Percentiles rank a stretch among this genome's conserved stretches.
These are phyloP conservation scores for Temnothorax longispinosus DNA, from an alignment of 1,140 invertebrate genomes.

Conservation along the genomic window DNA sequence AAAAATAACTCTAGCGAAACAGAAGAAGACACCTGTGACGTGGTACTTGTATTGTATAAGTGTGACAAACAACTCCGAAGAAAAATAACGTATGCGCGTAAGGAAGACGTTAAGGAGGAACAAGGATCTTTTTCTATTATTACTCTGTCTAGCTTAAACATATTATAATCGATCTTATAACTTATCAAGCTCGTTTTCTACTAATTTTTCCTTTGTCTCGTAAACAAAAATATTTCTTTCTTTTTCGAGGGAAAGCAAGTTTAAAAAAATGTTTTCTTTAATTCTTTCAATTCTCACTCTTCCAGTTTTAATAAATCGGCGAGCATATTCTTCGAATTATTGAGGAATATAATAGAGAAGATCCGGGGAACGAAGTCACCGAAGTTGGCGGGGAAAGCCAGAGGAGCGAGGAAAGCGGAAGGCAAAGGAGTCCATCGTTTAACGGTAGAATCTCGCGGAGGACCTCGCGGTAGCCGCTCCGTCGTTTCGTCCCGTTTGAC, in stretches of 20 bases:
- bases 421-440: slow-evolving; percentile 73
- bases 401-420: slow-evolving; percentile 70
- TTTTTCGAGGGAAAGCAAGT: not conserved
- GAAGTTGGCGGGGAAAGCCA: slow-evolving; percentile 61
- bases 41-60: not conserved
- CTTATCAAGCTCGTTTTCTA: not conserved
- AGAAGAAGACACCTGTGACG: not conserved
- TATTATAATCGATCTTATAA: not conserved
- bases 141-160: not conserved
- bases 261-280: too few species aligned
- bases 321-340: not conserved
- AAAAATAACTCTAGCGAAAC: not conserved
- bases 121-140: not conserved
- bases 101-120: not conserved
- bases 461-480: slow-evolving; percentile 57
- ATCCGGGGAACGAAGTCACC: slow-evolving; percentile 9
- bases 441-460: slow-evolving; percentile 74
- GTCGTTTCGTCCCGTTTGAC: slow-evolving; percentile 72
- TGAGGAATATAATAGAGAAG: slow-evolving; percentile 16
- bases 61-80: not conserved
- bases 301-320: not conserved
- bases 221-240: not conserved
- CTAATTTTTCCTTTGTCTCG: not conserved
- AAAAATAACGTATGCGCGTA: not conserved
- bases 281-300: not conserved